A percentile compares a stretch with the other conserved stretches of the same genome.
Conservation (phyloP, 2,797 vertebrate genomes). For the Cuculus canorus region DNA sequence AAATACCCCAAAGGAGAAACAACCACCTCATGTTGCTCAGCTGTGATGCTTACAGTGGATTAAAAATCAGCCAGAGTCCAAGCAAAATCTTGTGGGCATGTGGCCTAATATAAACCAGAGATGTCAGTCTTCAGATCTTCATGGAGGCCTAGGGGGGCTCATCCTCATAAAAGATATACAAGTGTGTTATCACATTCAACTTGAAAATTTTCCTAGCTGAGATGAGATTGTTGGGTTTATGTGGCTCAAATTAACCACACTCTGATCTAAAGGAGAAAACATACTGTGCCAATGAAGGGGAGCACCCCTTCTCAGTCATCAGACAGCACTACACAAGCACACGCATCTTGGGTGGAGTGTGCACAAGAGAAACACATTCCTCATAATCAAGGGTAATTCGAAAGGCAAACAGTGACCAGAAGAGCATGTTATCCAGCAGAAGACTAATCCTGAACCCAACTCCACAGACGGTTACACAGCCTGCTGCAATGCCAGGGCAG, state of each 20-base stretch:
- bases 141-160: background rate
- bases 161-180: background rate
- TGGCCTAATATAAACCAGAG: background rate
- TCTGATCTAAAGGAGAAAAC: slow-evolving; percentile 25
- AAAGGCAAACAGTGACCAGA: slow-evolving; percentile 81
- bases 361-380: slow-evolving; percentile 67
- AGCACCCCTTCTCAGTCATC: background rate
- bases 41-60: background rate
- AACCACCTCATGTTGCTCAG: background rate
- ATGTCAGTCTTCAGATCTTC: background rate
- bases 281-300: background rate
- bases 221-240: background rate
- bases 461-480: slow-evolving; percentile 81
- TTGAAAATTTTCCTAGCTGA: slow-evolving; percentile 4
- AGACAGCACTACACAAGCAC: background rate
- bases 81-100: background rate
- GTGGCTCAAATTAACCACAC: background rate
- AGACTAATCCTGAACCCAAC: slow-evolving; percentile 81
- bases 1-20: background rate
- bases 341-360: slow-evolving; percentile 37
- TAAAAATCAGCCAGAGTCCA: background rate
- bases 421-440: slow-evolving; percentile 77
- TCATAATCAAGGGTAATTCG: slow-evolving; percentile 81
- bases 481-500: slow-evolving; percentile 83
- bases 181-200: background rate